Percentiles rank a stretch among this genome's conserved stretches.
Evolutionary conservation across 2,113 vertebrate species (phyloP).

Genomic region (Lepus americanus): DNA sequence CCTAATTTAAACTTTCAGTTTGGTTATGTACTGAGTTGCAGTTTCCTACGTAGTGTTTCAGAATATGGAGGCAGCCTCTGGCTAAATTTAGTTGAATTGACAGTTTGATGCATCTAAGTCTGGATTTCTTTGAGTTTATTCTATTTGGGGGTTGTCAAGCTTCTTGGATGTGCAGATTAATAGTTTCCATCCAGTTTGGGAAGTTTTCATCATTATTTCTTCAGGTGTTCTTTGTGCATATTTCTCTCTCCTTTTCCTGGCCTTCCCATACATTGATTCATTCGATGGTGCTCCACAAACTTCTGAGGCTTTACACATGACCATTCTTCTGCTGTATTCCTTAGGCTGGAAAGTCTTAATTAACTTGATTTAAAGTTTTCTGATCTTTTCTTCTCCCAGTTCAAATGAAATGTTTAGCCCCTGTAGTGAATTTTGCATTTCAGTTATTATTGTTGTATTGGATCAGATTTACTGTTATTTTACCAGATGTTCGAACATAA

Average conservation of each 20-base stretch:
- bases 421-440: conserved; percentile 2
- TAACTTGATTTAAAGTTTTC: background rate
- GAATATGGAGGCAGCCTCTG: background rate
- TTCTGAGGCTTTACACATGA: background rate
- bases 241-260: background rate
- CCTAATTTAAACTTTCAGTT: background rate
- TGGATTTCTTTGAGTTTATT: background rate
- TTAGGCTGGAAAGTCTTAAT: background rate
- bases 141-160: background rate
- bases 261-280: background rate
- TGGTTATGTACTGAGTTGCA: background rate
- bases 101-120: background rate
- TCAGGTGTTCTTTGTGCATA: background rate
- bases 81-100: background rate
- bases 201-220: background rate
- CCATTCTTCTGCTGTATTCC: background rate
- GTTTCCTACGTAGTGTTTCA: background rate
- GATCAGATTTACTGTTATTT: background rate
- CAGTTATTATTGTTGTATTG: background rate
- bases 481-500: background rate
- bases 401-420: background rate
- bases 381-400: background rate
- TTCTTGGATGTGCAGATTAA: background rate
- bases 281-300: background rate
- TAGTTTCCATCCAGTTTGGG: background rate